Evolutionary conservation across 2,113 vertebrate species (phyloP), one percentile per base, ranked within the genome.

Genomic region (Equus przewalskii): DNA sequence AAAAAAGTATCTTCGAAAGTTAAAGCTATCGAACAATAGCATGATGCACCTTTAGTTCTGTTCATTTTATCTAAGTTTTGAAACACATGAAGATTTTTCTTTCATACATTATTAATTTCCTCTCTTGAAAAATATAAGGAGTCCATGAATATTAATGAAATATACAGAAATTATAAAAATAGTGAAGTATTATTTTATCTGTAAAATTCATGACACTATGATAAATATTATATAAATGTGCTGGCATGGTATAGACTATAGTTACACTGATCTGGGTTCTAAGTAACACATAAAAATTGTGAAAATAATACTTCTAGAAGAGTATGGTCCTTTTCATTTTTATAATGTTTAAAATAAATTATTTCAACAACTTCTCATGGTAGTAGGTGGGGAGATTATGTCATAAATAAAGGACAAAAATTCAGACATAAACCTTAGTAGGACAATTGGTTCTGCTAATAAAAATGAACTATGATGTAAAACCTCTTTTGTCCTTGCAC

Each of bases 81-180:
- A 97, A 97, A 98, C 58, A 81, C 18, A 28, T 67, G 97, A 97
- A 84, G 22, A 73, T 46, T 97, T 96, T 49, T 64, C 67, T 95
- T 88, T 88, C 94, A 98, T 97, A 94, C 97, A 98, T 98, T 93
- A 98, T 97, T 91, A 96, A 97, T 96, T 88, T 94, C 58, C 64
- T 98, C 94, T 96, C 94, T 90, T 98, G 94, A 98, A 97, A 98
- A 97, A 98, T 78, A 67, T 88, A 97, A 96, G 94, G 62, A 3
- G 1, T 94, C 72, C 79, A 96, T 73, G 21, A 98, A 93, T 98
- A 96, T 72, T 93, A 94, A 96, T 83, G 54, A 97, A 76, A 96
- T 85, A 98, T 56, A 64, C 73, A 98, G 85, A 97, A 98, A 97
- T 92, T 11, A 16, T 62, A 80, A 90, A 96, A 94, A 81, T 10